Base-by-base conservation (phyloP, 2,113 vertebrate genomes). In the Bos taurus region DNA sequence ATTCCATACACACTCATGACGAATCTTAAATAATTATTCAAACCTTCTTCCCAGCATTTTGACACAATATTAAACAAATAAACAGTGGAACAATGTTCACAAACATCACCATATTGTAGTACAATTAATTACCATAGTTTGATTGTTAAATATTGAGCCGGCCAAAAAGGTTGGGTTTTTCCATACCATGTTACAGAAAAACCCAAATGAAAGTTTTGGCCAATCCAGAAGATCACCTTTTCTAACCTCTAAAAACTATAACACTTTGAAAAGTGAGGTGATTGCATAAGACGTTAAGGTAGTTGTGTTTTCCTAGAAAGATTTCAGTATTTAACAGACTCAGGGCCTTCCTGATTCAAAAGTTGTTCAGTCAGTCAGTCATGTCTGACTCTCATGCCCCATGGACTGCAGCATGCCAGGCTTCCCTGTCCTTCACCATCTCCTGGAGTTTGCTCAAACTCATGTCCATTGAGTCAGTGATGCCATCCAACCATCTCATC, bases 21-120 rank as follows among this genome's bases (percentile, higher is more conserved):
- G 64, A 99, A 99, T 95, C 99, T 99, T 82, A 99, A 97, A 98
- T 99, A 99, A 82, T 99, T 99, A 56, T 99, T 99, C 19, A 99
- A 98, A 7, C 99, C 99, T 94, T 99, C 99, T 62, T 99, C 99
- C 0, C 99, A 99, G 98, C 99, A 99, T 93, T 99, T 99, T 96
- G 99, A 99, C 46, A 99, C 99, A 0, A 99, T 98, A 60, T 99
- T 64, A 59, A 50, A 50, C 33, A 99, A 99, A 96, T 99, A 99
- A 90, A 99, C 99, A 91, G 99, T 99, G 98, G 23, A 97, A 48
- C 96, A 59, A 50, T 11, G 62, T 92, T 50, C 46, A 46, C 9
- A 95, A 83, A 60, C 7, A 11, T 56, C 54, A 82, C 23, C 54
- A 48, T 74, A 26, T 81, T 77, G 52, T 50, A 4, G 50, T 54